phyloP scores from a whole-genome alignment of 2,888 invertebrate species.

The Omphaloscelis lunosa region DNA sequence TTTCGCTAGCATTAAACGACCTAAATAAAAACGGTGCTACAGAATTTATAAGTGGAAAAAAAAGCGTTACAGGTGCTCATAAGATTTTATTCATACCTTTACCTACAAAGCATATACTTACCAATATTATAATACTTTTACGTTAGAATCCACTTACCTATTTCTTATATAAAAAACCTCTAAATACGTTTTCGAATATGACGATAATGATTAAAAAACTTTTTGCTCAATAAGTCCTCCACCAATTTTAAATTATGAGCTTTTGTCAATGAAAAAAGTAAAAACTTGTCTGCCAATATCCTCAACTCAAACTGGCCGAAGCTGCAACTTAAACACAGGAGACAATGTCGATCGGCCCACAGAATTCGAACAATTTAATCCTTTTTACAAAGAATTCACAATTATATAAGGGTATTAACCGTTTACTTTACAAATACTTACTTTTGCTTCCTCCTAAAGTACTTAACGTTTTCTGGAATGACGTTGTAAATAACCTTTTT shows the following conservation, averaged over 20 bases:
- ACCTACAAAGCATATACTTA: too few relatives aligned
- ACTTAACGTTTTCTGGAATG: conserved; percentile 22
- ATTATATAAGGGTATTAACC: conserved; percentile 56
- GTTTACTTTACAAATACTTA: conserved; percentile 31
- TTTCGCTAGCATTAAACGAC: background rate
- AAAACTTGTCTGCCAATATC: conserved; percentile 55
- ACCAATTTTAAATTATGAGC: conserved; percentile 49
- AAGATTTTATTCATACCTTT: background rate
- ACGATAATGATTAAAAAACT: conserved; percentile 51
- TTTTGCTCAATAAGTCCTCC: conserved; percentile 37
- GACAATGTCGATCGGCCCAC: conserved; percentile 57
- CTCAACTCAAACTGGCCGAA: conserved; percentile 71
- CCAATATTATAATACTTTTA: background rate
- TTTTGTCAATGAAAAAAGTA: conserved; percentile 47
- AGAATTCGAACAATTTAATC: conserved; percentile 61
- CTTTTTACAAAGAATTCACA: conserved; percentile 61
- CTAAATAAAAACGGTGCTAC: background rate
- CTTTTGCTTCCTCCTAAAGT: background rate
- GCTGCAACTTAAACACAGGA: conserved; percentile 73
- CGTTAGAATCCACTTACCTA: background rate
- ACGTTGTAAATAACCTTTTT: conserved; percentile 9
- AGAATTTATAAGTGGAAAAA: too few relatives aligned
- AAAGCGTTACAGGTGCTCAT: background rate
- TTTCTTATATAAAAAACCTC: background rate
- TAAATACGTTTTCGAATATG: background rate